Base-by-base conservation (phyloP, 2,113 vertebrate species). In the Synchiropus splendidus region DNA sequence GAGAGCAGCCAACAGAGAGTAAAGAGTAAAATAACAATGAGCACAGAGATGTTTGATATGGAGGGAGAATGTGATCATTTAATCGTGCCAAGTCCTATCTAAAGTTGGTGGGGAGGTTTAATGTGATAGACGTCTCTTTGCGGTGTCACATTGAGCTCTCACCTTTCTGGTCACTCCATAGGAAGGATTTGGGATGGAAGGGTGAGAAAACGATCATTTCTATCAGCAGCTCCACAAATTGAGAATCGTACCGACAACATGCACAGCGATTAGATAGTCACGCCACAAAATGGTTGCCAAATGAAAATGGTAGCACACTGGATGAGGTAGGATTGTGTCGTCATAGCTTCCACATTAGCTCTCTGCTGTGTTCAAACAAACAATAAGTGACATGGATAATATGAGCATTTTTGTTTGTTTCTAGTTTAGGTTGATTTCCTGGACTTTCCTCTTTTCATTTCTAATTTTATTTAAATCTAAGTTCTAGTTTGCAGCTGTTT, bases 1-100 rank as follows among this genome's bases (percentile, higher is more conserved):
- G 21, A 16, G 31, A 36, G 67, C 35, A 43, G 44, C 57, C 36
- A 39, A 38, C 21, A 5, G 8, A 27, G 21, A 27, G 4, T 4
- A 27, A 5, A 27, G 21, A 27, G 21, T 27, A n/a, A n/a, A n/a
- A n/a, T 27, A 27, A 27, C 4, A 27, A 27, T 27, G 21, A 8
- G 21, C 21, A 27, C 4, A 40, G 39, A 58, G 38, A 51, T 44
- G 44, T 1, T 27, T 27, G 21, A 17, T 49, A 54, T 42, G 36
- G 46, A 48, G 54, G 67, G 44, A 75, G 48, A 72, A 55, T 54
- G 61, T 42, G 45, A 60, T 66, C n/a, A 35, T 72, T 70, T 39
- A 61, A 63, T 61, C 72, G 77, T 81, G 81, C 79, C 76, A 84
- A 81, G 69, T 73, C 54, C 61, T 59, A 55, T 77, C 47, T 56